A percentile compares a stretch with the other conserved stretches of the same genome.
Conservation (phyloP, 2,888 invertebrate genomes). For the Zhuqinia jingwanae region DNA sequence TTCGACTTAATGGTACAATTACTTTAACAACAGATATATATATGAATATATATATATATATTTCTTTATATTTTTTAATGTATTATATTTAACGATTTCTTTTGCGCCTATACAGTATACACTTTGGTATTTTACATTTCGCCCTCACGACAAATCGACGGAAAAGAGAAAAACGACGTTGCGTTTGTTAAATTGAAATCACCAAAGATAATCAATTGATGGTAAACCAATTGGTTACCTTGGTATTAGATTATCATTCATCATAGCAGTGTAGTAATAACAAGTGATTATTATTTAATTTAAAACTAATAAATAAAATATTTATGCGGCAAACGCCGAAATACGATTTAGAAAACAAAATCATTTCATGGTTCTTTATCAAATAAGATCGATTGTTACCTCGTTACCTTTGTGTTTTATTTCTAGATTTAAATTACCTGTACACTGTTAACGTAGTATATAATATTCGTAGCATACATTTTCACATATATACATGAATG, state of each 20-base stretch:
- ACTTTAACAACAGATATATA: no score
- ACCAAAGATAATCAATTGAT: no score
- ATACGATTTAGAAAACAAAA: no score
- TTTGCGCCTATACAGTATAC: conserved; percentile 29
- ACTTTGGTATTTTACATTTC: conserved; percentile 32
- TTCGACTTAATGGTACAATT: no score
- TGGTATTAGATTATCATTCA: no score
- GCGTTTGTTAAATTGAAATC: background rate
- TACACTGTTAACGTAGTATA: background rate
- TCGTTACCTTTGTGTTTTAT: background rate
- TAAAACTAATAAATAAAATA: no score
- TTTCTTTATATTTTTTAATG: background rate
- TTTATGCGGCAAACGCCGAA: no score
- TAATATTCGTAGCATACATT: background rate
- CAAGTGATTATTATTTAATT: no score
- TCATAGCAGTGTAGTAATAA: no score
- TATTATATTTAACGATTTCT: background rate
- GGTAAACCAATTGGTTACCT: no score
- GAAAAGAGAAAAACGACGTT: conserved; percentile 44
- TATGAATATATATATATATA: background rate
- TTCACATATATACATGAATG: background rate
- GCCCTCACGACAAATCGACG: conserved; percentile 27
- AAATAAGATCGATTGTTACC: conserved; percentile 12
- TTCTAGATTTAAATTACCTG: background rate
- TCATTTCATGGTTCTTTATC: no score